Base-by-base conservation (phyloP, 2,113 vertebrate genomes). In the Calyptommatus sinebrachiatus region DNA sequence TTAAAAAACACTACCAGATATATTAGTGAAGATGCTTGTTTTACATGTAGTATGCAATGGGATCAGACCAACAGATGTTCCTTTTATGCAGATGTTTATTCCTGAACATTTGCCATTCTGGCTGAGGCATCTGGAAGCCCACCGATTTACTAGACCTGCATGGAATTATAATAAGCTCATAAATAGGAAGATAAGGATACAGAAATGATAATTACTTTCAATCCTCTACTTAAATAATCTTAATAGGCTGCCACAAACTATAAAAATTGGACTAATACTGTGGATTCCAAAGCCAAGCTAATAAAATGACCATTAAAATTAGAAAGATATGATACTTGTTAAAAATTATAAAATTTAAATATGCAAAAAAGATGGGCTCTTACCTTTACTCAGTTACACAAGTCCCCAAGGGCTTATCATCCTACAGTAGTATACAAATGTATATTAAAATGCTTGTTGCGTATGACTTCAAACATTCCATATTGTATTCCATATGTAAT, bases 251-350 rank as follows among this genome's bases (percentile, higher is more conserved):
- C 63, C 20, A 28, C 48, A 72, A 10, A 72, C 24, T 48, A n/a
- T 53, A 78, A 57, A 69, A 53, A 35, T 20, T 21, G 4, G 2
- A 66, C 4, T 50, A 66, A 66, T 48, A 16, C 16, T 9, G 28
- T 76, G n/a, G 35, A 46, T 65, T n/a, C 62, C 24, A 79, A 63
- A 63, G 41, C 20, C 68, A 62, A 71, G 60, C 10, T 60, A 79
- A 62, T 63, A 79, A 63, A 71, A 79, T 71, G 18, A 16, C 41
- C 14, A 65, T 72, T 57, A 72, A 62, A 65, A 63, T 79, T 63
- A 65, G 57, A 71, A 71, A 65, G 6, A 48, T 22, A 65, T 50
- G 29, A 76, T 72, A 69, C 31, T 78, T 14, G 21, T 78, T 26
- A 22, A 77, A 29, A 70, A 57, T 57, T 7, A n/a, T 45, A 48